Conservation (phyloP, 2,113 vertebrate species). For the Podocnemis expansa region DNA sequence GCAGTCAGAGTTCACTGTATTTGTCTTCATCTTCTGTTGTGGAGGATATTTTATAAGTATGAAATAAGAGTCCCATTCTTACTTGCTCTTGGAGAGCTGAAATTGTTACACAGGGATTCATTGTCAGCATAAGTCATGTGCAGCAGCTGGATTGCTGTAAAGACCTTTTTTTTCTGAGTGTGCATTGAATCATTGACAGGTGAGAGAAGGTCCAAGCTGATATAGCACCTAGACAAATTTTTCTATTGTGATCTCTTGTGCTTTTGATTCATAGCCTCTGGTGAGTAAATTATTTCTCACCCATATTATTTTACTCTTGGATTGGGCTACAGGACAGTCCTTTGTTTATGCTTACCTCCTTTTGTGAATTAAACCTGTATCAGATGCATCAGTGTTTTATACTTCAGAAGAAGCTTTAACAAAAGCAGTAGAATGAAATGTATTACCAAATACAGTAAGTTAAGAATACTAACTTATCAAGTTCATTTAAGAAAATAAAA, state of each 20-base stretch:
- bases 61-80: background rate
- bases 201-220: background rate
- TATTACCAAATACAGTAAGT: background rate
- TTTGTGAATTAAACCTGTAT: rapidly evolving
- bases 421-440: background rate
- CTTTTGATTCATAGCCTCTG: background rate
- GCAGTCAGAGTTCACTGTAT: conserved; percentile 21
- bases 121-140: background rate
- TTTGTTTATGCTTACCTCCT: background rate
- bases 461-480: background rate
- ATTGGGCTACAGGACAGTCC: background rate
- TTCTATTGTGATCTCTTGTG: background rate
- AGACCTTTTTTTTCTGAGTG: background rate
- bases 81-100: conserved; percentile 9
- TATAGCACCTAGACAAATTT: background rate
- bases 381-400: rapidly evolving
- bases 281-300: background rate
- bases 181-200: background rate
- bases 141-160: background rate
- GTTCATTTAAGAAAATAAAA: background rate
- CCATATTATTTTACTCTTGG: background rate
- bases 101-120: background rate
- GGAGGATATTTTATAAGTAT: conserved; percentile 24
- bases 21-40: conserved; percentile 49
- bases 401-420: background rate